These are phyloP conservation scores for Apantesis nais DNA, from an alignment of 2,888 invertebrate genomes.

Conservation along the genomic window DNA sequence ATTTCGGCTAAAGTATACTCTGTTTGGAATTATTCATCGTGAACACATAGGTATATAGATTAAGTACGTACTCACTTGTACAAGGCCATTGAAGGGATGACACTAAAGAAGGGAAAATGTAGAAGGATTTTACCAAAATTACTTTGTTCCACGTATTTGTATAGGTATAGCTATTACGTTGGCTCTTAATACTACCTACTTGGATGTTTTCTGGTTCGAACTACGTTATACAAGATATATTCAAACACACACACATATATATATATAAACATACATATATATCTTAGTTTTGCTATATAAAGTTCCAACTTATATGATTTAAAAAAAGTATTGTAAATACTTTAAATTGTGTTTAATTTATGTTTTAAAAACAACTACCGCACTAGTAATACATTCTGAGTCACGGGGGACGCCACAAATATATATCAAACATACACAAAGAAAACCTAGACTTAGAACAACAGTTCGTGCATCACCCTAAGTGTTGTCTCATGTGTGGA, in stretches of 20 bases:
- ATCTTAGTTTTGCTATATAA: neutral
- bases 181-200: neutral
- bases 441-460: neutral
- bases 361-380: no score
- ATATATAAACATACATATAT: neutral
- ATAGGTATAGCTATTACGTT: neutral
- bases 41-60: slow-evolving; percentile 21
- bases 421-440: neutral
- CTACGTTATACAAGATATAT: neutral
- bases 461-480: neutral
- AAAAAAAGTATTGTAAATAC: no score
- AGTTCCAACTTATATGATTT: no score
- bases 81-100: slow-evolving; percentile 35
- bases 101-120: slow-evolving; percentile 28
- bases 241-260: no score
- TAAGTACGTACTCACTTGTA: slow-evolving; percentile 34
- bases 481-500: neutral
- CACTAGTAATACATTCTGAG: no score
- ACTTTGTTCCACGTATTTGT: slow-evolving; percentile 15
- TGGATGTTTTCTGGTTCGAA: neutral
- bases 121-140: slow-evolving; percentile 17
- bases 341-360: no score
- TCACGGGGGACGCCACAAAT: neutral
- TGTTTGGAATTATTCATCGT: neutral
- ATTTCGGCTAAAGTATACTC: slow-evolving; percentile 25